Conservation (phyloP, 2,113 vertebrate genomes). For the Columba janthina region DNA sequence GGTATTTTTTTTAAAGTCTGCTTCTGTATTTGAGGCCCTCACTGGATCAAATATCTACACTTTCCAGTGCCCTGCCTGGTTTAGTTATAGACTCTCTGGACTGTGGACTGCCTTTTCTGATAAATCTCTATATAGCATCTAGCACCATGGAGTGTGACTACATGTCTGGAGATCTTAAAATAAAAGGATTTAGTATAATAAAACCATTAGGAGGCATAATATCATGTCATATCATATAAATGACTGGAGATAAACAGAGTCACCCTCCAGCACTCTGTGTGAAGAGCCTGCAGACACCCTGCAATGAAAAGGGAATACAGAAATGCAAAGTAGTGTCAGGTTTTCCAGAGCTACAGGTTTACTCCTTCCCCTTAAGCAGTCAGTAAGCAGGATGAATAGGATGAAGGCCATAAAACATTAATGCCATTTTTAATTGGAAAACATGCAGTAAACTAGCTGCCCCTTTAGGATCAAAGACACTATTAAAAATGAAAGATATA, state of each 20-base stretch:
- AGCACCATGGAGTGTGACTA: background rate
- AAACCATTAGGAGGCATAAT: background rate
- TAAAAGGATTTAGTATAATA: background rate
- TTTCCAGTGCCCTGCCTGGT: background rate
- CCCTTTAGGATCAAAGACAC: background rate
- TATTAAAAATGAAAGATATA: slow-evolving; percentile 31
- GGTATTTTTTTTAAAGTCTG: background rate
- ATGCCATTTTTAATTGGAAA: background rate
- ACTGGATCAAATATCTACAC: background rate
- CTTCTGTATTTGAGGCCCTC: background rate
- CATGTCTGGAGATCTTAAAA: background rate
- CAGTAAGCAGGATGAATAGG: background rate
- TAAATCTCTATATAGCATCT: background rate
- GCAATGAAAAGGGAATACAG: background rate
- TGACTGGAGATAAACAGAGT: background rate
- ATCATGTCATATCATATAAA: background rate
- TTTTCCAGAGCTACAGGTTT: background rate
- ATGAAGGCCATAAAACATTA: background rate
- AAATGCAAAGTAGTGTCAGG: background rate
- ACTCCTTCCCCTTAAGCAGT: background rate
- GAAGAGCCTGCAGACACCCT: background rate
- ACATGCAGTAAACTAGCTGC: background rate
- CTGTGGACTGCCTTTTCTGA: background rate
- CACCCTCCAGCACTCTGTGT: background rate
- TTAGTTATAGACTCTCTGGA: background rate